A percentile compares a stretch with the other conserved stretches of the same genome.
Evolutionary conservation across 2,797 vertebrate genomes (phyloP).

Genomic region (Lepilemur septentrionalis): DNA sequence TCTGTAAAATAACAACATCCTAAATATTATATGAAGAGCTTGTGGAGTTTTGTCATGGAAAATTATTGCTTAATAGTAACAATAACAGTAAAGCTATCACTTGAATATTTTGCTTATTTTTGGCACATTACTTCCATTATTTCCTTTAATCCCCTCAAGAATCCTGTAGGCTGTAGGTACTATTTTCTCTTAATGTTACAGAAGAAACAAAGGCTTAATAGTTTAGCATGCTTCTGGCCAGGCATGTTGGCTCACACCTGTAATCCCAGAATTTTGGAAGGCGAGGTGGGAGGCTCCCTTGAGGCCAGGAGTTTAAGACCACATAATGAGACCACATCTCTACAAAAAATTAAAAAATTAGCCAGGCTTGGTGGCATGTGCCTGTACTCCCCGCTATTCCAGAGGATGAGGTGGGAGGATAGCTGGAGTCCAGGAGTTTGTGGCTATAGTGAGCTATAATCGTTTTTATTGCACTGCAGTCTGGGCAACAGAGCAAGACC

Average conservation of each 20-base stretch:
- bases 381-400: background rate
- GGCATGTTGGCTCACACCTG: background rate
- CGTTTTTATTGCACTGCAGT: background rate
- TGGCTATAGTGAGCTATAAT: background rate
- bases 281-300: background rate
- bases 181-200: constrained; percentile 39
- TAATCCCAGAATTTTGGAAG: background rate
- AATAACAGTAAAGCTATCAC: background rate
- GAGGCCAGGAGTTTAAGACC: background rate
- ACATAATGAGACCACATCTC: background rate
- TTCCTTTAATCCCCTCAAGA: constrained; percentile 12
- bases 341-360: background rate
- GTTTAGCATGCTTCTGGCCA: constrained; percentile 33
- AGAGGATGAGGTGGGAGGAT: background rate
- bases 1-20: constrained; percentile 26
- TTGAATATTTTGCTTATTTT: constrained; percentile 8
- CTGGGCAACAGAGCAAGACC: background rate
- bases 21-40: background rate
- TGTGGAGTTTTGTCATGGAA: constrained; percentile 1
- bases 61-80: constrained; percentile 17
- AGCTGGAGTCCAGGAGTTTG: background rate
- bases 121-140: constrained; percentile 16
- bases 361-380: background rate
- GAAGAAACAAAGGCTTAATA: constrained; percentile 38
- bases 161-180: background rate